Conservation (phyloP, 2,113 vertebrate genomes). For the Chaetorhynchus papuensis region DNA sequence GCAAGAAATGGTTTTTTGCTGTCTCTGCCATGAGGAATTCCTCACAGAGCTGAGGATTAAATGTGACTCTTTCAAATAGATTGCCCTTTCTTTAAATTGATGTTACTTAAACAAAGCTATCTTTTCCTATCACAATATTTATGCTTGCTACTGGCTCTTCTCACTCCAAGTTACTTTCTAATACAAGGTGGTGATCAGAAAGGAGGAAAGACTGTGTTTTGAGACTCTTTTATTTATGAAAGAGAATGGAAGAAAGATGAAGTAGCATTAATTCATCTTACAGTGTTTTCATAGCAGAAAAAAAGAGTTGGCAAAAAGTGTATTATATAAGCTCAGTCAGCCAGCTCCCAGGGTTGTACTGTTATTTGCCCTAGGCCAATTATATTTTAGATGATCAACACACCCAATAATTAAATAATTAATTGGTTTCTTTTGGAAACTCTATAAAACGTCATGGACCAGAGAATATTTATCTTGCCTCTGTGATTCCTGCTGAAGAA, state of each 20-base stretch:
- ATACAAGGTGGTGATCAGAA: constrained; percentile 38
- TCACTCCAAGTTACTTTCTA: constrained; percentile 27
- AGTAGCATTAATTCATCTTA: constrained; percentile 61
- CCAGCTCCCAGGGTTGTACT: constrained; percentile 44
- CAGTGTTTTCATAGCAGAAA: constrained; percentile 53
- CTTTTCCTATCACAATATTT: constrained; percentile 64
- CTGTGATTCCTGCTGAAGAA: constrained; percentile 64
- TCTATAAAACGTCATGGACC: constrained; percentile 57
- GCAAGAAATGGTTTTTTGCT: constrained; percentile 9
- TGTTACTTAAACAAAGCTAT: constrained; percentile 58
- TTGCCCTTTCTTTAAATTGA: constrained; percentile 45
- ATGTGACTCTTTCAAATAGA: constrained; percentile 37
- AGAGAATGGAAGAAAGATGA: constrained; percentile 54
- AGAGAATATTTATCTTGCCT: constrained; percentile 70
- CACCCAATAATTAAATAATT: constrained; percentile 73
- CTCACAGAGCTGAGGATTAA: constrained; percentile 32
- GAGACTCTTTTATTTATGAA: constrained; percentile 58
- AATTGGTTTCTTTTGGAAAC: constrained; percentile 72
- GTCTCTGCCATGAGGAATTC: neutral
- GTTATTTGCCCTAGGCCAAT: constrained; percentile 68
- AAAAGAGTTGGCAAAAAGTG: constrained; percentile 58
- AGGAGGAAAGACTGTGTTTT: neutral
- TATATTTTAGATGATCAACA: constrained; percentile 69
- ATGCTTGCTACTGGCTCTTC: constrained; percentile 51
- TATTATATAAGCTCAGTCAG: constrained; percentile 46